Conservation (phyloP, 2,113 vertebrate species). For the Mus spicilegus region DNA sequence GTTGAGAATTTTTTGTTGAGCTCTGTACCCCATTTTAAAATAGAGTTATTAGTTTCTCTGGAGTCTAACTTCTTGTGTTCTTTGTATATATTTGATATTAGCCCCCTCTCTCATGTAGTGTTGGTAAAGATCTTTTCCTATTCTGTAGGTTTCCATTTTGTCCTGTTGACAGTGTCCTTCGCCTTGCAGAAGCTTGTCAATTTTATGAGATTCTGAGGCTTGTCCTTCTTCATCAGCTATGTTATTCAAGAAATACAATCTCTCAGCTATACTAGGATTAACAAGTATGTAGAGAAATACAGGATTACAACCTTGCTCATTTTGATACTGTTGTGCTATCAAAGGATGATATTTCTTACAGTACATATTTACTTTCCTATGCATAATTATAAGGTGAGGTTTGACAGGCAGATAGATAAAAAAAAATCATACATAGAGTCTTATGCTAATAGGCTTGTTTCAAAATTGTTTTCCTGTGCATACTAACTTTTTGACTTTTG, state of each 20-base stretch:
- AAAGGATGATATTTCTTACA: constrained; percentile 4
- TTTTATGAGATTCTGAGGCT: not conserved
- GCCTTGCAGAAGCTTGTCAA: not conserved
- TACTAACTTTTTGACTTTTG: constrained; percentile 18
- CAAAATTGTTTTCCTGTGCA: not conserved
- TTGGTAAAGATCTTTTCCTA: no score
- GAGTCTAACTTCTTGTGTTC: no score
- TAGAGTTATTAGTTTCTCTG: no score
- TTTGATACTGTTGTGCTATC: not conserved
- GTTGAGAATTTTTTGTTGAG: no score
- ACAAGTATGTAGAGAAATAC: constrained; percentile 4
- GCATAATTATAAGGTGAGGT: not conserved
- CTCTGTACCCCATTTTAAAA: no score
- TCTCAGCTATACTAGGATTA: not conserved
- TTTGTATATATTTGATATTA: not conserved
- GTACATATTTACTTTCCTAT: not conserved
- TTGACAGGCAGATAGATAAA: not conserved
- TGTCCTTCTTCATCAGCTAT: not conserved
- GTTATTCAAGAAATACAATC: not conserved
- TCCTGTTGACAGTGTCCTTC: not conserved
- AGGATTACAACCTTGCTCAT: not conserved
- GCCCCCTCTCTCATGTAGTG: no score
- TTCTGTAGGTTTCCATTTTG: no score
- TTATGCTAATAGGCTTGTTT: constrained; percentile 2
- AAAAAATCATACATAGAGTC: not conserved